These are phyloP conservation scores for Oncorhynchus keta DNA, from an alignment of 2,113 vertebrate species.

Conservation along the genomic window DNA sequence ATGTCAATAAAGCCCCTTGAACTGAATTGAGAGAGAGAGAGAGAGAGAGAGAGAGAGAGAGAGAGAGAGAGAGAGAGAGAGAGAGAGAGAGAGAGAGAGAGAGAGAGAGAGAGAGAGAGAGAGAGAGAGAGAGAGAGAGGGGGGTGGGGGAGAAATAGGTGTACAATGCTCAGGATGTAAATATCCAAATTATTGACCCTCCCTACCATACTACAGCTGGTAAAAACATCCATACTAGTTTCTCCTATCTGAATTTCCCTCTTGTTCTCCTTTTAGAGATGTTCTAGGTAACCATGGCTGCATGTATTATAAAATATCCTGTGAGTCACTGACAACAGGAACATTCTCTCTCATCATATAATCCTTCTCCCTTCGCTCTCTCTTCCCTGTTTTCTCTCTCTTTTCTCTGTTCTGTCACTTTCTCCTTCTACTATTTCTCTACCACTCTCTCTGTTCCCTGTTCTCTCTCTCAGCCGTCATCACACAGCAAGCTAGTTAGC, in stretches of 20 bases:
- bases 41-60: too few species aligned
- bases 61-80: too few species aligned
- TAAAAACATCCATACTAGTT: not conserved
- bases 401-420: not conserved
- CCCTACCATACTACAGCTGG: constrained; percentile 9
- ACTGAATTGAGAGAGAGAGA: too few species aligned
- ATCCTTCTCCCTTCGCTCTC: not conserved
- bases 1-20: too few species aligned
- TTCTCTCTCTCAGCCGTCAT: too few species aligned
- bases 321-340: not conserved
- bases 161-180: constrained; percentile 50
- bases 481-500: too few species aligned
- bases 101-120: too few species aligned
- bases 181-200: constrained; percentile 40
- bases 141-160: not conserved
- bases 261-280: constrained; percentile 1
- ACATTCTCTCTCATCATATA: not conserved
- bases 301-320: not conserved
- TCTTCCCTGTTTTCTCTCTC: not conserved
- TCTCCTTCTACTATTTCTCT: too few species aligned
- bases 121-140: too few species aligned
- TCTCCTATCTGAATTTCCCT: not conserved
- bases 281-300: too few species aligned
- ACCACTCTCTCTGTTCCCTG: not conserved
- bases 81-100: too few species aligned